Evolutionary conservation across 1,140 invertebrate genomes (phyloP), one percentile per base, ranked within the genome.

Genomic region (Harpegnathos saltator): DNA sequence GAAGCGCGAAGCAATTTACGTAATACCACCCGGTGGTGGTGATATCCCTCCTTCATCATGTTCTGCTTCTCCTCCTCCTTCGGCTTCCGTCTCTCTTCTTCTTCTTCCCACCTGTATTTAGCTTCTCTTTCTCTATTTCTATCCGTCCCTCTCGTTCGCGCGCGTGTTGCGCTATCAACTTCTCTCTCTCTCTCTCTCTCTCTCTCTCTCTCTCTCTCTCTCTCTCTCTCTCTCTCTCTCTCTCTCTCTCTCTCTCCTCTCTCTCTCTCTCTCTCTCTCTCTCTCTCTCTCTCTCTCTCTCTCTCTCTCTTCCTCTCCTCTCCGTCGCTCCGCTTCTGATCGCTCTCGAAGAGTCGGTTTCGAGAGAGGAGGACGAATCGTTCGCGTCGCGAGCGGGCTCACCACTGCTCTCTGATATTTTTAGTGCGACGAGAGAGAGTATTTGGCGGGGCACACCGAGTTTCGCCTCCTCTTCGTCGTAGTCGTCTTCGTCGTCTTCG

Each of bases 401-500:
- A 83, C 83, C 81, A 84, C 65, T 72, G 89, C 91, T 90, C 61
- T 77, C 75, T 89, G 92, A 62, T 93, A 93, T 93, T 94, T 93
- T 93, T 93, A 93, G 92, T 93, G 89, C 89, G 77, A 84, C 85
- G 86, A 85, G 86, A 85, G 86, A 85, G 86, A 91, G 89, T 92
- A 93, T 93, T 93, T 93, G 92, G 92, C 93, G 90, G 89, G 90
- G 91, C 88, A 90, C 75, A 88, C 84, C 69, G 69, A 84, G 17
- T 58, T 50, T 86, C 73, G 62, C 48, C 85, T 89, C 69, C 81
- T 89, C 77, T 72, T 87, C 86, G 71, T 89, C 82, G 65, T 89
- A 24, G 59, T 84, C 69, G 72, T 65, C 44, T 74, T 84, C 52
- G 58, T 84, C 69, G n/a, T 84, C 74, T 80, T 62, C 54, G 73